Evolutionary conservation across 2,113 vertebrate genomes (phyloP).

Genomic region (Origma solitaria): DNA sequence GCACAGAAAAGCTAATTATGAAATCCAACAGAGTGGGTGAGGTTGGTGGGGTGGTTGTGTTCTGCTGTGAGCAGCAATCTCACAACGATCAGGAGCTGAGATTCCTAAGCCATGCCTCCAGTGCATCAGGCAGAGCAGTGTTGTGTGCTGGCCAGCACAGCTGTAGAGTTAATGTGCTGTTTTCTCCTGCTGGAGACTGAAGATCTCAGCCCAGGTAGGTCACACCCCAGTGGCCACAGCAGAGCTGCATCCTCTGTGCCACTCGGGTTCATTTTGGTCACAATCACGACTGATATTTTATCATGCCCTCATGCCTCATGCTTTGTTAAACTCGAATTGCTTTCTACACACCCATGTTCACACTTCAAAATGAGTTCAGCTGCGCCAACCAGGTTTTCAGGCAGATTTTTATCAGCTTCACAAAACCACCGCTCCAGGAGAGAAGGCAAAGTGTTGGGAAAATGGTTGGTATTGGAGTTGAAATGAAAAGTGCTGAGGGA

Average conservation of each 20-base stretch:
- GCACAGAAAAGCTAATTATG: neutral
- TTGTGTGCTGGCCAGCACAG: neutral
- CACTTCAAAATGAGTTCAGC: constrained; percentile 56
- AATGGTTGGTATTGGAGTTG: neutral
- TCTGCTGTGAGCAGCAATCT: neutral
- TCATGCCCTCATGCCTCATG: constrained; percentile 40
- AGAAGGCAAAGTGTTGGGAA: constrained; percentile 8
- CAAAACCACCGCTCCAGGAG: constrained; percentile 14
- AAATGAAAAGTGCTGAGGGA: constrained; percentile 6
- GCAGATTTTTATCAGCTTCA: constrained; percentile 54
- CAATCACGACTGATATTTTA: constrained; percentile 9
- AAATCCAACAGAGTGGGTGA: neutral
- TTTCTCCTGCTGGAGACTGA: neutral
- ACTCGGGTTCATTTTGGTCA: neutral
- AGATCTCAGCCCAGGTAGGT: constrained; percentile 37
- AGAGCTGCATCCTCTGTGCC: constrained; percentile 3
- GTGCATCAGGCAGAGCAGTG: neutral
- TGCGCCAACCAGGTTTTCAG: constrained; percentile 27
- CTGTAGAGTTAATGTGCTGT: neutral
- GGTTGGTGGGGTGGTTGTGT: neutral
- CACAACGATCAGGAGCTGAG: neutral
- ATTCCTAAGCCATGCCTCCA: neutral
- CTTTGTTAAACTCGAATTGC: constrained; percentile 59
- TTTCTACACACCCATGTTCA: constrained; percentile 53
- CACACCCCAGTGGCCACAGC: neutral